Percentiles rank a stretch among this genome's conserved stretches.
These are phyloP conservation scores for Zapus hudsonius DNA, from an alignment of 2,113 vertebrate species.

Conservation along the genomic window DNA sequence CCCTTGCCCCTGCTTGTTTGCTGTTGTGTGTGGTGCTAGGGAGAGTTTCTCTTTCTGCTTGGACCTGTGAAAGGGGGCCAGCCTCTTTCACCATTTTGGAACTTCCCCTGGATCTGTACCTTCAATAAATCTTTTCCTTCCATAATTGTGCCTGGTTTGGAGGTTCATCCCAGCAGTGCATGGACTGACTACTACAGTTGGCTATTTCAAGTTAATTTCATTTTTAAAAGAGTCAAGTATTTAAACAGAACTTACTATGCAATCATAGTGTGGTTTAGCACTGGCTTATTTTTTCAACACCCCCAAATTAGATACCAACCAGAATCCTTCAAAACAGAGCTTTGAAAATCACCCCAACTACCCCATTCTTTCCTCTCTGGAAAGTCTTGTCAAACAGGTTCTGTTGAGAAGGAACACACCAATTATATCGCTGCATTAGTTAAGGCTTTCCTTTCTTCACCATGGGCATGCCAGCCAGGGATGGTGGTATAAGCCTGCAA, in stretches of 20 bases:
- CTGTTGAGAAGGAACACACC: slow-evolving; percentile 18
- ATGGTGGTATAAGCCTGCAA: background rate
- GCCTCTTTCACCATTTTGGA: no score
- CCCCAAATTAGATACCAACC: background rate
- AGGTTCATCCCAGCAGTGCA: no score
- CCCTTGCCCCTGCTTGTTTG: no score
- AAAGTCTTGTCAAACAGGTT: no score
- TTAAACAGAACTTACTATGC: background rate
- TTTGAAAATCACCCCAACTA: slow-evolving; percentile 22
- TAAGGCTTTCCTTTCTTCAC: background rate
- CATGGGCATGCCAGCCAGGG: no score
- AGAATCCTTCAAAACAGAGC: slow-evolving; percentile 27
- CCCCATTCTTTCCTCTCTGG: background rate
- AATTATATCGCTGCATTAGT: background rate
- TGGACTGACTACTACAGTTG: no score
- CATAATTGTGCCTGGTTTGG: no score
- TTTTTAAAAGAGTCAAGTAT: background rate
- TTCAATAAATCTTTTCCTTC: no score
- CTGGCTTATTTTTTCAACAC: background rate
- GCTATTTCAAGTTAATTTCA: background rate
- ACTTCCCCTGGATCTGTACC: no score
- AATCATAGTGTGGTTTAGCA: background rate
- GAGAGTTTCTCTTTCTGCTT: no score
- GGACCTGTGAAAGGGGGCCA: no score
- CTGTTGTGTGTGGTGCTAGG: no score